Base-by-base conservation (phyloP, 2,113 vertebrate species). In the Chrysochloris asiatica region DNA sequence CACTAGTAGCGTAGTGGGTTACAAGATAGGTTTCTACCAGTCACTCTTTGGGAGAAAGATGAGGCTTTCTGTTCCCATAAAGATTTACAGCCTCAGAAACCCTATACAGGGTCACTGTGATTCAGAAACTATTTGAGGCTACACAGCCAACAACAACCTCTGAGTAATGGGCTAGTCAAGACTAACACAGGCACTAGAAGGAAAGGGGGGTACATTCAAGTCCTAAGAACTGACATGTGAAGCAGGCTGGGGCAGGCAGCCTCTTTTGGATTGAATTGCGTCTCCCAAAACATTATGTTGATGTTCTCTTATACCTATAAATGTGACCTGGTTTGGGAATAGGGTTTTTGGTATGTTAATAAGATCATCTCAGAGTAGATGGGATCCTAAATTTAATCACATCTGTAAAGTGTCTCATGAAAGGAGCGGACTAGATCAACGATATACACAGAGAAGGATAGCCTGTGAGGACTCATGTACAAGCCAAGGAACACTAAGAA, bases 171-270 rank as follows among this genome's bases (percentile, higher is more conserved):
- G 79, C 43, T 83, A 85, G 33, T 77, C 26, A 87, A 38, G 19
- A 90, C 17, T 82, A 82, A 10, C 22, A 43, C 6, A 9, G 47
- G 65, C 72, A 12, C 47, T 41, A 47, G 30, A 33, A 45, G 45
- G 28, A 36, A 63, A 61, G 72, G 24, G 9, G 33, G 7, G 0
- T 30, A 43, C 38, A 9, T n/a, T 73, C 63, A 59, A 67, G 41
- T 61, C 7, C 61, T 86, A 77, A 89, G 82, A 87, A 36, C 14
- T 33, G 36, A n/a, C 54, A 71, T 72, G n/a, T 92, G 80, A 92
- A 72, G 30, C 75, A 36, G 21, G 45, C 54, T 38, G 24, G 17
- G 36, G 41, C 9, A 56, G 43, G 36, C 72, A 86, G 48, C 33
- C 28, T 65, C 11, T 33, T 65, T 2, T 65, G 61, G 33, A 36